Evolutionary conservation across 1,140 invertebrate species (phyloP).

Genomic region (Caenorhabditis tropicalis): DNA sequence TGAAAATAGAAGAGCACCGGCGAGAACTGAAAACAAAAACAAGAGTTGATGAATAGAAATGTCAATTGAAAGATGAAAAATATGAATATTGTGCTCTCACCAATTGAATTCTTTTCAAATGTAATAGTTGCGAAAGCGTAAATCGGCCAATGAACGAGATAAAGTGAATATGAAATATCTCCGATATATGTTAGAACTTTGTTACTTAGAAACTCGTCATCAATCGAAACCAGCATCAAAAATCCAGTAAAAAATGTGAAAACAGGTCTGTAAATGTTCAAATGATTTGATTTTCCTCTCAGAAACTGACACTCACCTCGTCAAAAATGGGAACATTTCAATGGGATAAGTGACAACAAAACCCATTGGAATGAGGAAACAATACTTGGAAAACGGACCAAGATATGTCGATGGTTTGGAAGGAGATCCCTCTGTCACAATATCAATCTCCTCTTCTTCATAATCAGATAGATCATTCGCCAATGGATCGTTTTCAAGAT

Average conservation of each 20-base stretch:
- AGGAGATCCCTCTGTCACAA: neutral
- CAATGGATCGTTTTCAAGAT: neutral
- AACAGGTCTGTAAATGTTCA: neutral
- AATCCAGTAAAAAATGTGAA: conserved; percentile 3
- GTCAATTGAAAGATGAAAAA: too few species aligned
- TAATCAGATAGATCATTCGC: neutral
- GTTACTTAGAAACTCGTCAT: conserved; percentile 1
- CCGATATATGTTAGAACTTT: neutral
- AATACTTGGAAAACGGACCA: conserved; percentile 5
- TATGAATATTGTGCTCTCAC: too few species aligned
- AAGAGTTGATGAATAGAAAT: neutral
- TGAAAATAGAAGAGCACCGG: neutral
- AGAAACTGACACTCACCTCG: neutral
- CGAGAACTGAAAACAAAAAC: neutral
- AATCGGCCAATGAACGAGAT: conserved; percentile 34
- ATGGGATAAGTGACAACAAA: neutral
- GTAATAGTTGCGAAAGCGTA: neutral
- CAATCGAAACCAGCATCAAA: neutral
- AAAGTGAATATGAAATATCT: conserved; percentile 12
- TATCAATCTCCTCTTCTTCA: neutral
- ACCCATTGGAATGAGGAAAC: conserved; percentile 1
- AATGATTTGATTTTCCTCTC: neutral
- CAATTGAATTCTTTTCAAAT: neutral
- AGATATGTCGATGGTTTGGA: neutral
- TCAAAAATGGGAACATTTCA: neutral